Conservation (phyloP, 2,113 vertebrate species). For the Andinoacara biseriatus region DNA sequence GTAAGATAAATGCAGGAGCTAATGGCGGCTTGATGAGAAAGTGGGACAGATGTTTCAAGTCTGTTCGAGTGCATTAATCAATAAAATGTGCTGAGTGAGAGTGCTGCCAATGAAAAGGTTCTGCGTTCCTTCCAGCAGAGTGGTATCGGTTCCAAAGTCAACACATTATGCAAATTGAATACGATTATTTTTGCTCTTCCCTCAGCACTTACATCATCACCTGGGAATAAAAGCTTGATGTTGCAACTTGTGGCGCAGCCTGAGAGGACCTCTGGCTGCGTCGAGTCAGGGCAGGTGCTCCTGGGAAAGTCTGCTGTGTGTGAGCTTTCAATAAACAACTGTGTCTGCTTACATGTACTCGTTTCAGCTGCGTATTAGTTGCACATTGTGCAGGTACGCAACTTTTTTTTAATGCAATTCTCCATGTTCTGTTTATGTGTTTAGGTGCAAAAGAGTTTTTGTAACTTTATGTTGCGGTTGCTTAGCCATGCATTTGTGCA, state of each 20-base stretch:
- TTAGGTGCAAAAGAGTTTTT: background rate
- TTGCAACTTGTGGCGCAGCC: constrained; percentile 42
- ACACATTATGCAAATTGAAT: constrained; percentile 79
- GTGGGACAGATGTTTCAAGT: constrained; percentile 70
- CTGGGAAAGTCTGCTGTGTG: constrained; percentile 28
- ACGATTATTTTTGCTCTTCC: constrained; percentile 68
- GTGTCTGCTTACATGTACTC: background rate
- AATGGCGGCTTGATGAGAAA: constrained; percentile 56
- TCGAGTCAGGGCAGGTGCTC: constrained; percentile 47
- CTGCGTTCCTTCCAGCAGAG: constrained; percentile 60
- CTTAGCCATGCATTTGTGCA: background rate
- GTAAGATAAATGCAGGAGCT: constrained; percentile 17
- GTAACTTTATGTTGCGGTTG: background rate
- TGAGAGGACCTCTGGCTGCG: constrained; percentile 30
- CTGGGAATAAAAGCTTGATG: constrained; percentile 62
- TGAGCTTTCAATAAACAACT: background rate
- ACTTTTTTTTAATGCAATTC: background rate
- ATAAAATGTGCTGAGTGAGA: constrained; percentile 67
- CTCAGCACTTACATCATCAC: constrained; percentile 72
- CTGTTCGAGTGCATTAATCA: constrained; percentile 69
- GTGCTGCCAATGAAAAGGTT: constrained; percentile 64
- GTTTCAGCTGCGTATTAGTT: background rate
- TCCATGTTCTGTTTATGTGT: background rate
- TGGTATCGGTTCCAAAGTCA: constrained; percentile 72
- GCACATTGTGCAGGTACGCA: background rate